Evolutionary conservation across 2,113 vertebrate genomes (phyloP), one percentile per base, ranked within the genome.

Genomic region (Setophaga kirtlandii): DNA sequence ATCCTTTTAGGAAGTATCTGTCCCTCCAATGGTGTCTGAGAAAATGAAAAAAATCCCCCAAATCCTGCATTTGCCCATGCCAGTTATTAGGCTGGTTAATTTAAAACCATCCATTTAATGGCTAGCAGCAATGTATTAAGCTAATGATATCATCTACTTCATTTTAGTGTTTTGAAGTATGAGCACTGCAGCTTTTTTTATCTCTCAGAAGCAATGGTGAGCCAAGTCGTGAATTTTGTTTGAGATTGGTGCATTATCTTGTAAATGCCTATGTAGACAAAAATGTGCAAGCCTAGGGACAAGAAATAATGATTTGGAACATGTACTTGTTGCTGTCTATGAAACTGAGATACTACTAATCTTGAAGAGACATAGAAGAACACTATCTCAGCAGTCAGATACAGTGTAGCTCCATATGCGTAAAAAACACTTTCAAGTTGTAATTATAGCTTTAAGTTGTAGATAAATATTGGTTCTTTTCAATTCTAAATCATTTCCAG

Each of bases 401-500:
- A 52, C 42, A 74, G 42, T 42, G 37, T 39, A 78, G 80, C 80
- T 78, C 3, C 0, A 89, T 46, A 68, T 28, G 64, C 85, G 93
- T 70, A 71, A 94, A 37, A 78, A 89, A 20, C 68, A 81, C 62
- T 90, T 96, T 56, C 23, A 89, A 68, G 37, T 31, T 79, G 58
- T 79, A 95, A 96, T 93, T 92, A 75, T 35, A 89, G 65, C 73
- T 92, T 88, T 78, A 71, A 87, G 41, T 89, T 78, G 73, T 75
- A 93, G 83, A 93, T 90, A 95, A 96, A 95, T 75, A 81, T 39
- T 37, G 27, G 21, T 56, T 82, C 63, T 87, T 91, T 90, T 89
- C 13, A 90, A 81, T 62, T 83, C 56, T 50, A 83, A 67, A 92
- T 83, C 39, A 67, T 35, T 92, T 65, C 62, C 50, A 87, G 67